These are phyloP conservation scores for Isoperla grammatica DNA, from an alignment of 2,888 invertebrate genomes.

Conservation along the genomic window DNA sequence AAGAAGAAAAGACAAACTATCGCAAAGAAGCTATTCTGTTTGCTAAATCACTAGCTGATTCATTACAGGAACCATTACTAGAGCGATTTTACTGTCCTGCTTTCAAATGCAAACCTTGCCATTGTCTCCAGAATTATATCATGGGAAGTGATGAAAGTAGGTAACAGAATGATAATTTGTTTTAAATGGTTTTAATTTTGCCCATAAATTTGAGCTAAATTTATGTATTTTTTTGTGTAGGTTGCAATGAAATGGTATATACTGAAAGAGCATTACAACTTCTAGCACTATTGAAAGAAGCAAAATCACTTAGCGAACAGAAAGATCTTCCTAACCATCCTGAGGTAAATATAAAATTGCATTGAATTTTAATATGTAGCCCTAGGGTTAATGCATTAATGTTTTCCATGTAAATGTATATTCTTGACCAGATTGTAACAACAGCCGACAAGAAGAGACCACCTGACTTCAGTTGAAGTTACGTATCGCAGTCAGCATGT, in stretches of 20 bases:
- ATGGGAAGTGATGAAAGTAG: conserved; percentile 17
- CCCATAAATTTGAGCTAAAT: not conserved
- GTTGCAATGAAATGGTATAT: not conserved
- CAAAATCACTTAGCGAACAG: too few species aligned
- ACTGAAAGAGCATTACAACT: too few species aligned
- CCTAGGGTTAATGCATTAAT: too few species aligned
- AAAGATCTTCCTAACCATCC: not conserved
- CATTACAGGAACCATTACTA: conserved; percentile 21
- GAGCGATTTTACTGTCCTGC: conserved; percentile 27
- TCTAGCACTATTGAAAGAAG: too few species aligned
- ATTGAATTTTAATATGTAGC: too few species aligned
- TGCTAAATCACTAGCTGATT: conserved; percentile 16
- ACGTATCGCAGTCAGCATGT: too few species aligned
- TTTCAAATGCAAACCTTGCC: conserved; percentile 26
- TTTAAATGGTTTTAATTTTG: not conserved
- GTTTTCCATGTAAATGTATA: too few species aligned
- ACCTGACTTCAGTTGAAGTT: too few species aligned
- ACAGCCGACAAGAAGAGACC: too few species aligned
- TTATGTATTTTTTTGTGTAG: not conserved
- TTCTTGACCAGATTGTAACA: too few species aligned
- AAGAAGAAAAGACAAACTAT: conserved; percentile 19
- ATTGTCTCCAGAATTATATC: conserved; percentile 29
- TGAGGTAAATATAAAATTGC: not conserved
- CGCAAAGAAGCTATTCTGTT: conserved; percentile 17
- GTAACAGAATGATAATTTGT: not conserved